phyloP scores from a whole-genome alignment of 2,113 vertebrate genomes.

The Xenus cinereus region DNA sequence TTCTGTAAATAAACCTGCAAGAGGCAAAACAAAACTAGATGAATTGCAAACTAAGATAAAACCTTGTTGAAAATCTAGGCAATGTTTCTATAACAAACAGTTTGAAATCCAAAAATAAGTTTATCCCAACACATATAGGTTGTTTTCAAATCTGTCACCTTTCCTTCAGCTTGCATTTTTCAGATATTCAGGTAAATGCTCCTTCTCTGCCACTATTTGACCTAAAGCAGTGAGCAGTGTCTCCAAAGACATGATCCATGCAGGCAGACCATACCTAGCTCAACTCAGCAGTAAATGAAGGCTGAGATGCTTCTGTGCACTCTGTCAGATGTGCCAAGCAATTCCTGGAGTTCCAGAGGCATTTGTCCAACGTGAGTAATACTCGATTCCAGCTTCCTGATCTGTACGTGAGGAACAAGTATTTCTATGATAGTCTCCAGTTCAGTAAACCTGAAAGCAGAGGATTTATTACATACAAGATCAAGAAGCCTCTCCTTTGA shows the following conservation, averaged over 20 bases:
- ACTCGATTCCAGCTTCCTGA: slow-evolving; percentile 48
- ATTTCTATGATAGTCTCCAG: slow-evolving; percentile 72
- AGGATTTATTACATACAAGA: slow-evolving; percentile 28
- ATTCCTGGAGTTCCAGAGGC: slow-evolving; percentile 73
- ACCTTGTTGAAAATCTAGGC: not conserved
- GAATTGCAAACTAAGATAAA: not conserved
- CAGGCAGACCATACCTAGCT: slow-evolving; percentile 32
- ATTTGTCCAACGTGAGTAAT: slow-evolving; percentile 60
- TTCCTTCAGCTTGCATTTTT: slow-evolving; percentile 32
- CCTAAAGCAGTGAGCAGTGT: slow-evolving; percentile 55
- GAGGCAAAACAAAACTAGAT: not conserved
- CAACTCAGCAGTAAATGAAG: not conserved
- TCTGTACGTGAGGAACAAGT: slow-evolving; percentile 60
- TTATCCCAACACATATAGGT: not conserved
- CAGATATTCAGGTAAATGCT: not conserved
- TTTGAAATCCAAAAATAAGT: not conserved
- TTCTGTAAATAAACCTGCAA: not conserved
- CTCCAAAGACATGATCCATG: slow-evolving; percentile 58
- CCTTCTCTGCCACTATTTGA: slow-evolving; percentile 57
- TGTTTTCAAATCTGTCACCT: slow-evolving; percentile 28
- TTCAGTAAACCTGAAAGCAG: slow-evolving; percentile 76
- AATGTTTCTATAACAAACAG: accelerated
- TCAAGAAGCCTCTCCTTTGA: slow-evolving; percentile 46
- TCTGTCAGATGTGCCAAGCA: slow-evolving; percentile 73
- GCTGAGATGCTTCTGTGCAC: slow-evolving; percentile 67